Evolutionary conservation across 2,888 invertebrate species (phyloP).

Genomic region (Noctua janthe): DNA sequence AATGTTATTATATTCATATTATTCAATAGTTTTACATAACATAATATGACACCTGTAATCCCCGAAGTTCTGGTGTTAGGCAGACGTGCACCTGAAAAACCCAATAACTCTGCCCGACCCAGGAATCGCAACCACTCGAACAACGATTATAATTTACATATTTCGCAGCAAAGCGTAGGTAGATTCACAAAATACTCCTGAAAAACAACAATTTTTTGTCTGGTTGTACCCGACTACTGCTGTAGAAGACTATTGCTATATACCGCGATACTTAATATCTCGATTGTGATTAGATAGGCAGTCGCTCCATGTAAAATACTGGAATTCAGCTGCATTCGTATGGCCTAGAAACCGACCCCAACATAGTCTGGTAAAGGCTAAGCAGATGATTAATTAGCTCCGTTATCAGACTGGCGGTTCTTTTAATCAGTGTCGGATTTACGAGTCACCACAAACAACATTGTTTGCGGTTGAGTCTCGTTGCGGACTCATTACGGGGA

Average conservation of each 20-base stretch:
- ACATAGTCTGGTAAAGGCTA: background rate
- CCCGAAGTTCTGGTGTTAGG: background rate
- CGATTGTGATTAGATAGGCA: background rate
- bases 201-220: background rate
- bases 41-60: background rate
- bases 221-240: background rate
- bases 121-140: too few species aligned
- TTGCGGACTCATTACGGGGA: conserved; percentile 36
- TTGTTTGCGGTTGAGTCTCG: conserved; percentile 21
- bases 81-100: too few species aligned
- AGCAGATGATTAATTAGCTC: conserved; percentile 3
- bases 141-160: too few species aligned
- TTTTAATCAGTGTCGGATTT: conserved; percentile 39
- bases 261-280: background rate
- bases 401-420: conserved; percentile 6
- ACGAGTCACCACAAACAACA: background rate
- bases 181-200: background rate
- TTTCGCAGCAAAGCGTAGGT: too few species aligned
- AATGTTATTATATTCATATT: background rate
- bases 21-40: too few species aligned
- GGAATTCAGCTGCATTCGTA: background rate
- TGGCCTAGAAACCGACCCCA: background rate
- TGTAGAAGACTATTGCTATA: background rate
- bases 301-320: background rate
- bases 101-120: too few species aligned